Evolutionary conservation across 2,113 vertebrate species (phyloP), one percentile per base, ranked within the genome.

Genomic region (Cynoglossus semilaevis): DNA sequence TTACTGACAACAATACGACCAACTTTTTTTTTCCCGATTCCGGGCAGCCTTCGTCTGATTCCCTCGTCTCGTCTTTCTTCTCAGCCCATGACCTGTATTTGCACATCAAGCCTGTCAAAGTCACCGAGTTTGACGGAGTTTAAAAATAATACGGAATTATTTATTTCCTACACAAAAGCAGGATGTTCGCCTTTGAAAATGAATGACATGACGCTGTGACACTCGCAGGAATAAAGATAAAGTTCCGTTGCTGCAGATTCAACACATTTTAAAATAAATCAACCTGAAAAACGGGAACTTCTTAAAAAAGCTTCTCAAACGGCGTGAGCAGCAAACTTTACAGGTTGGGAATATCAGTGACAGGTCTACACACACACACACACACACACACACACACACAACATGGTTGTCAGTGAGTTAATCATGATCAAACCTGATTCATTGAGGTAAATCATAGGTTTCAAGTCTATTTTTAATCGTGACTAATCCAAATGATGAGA

Each of bases 131-230:
- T 76, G 63, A 76, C 57, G 46, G 51, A 10, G 22, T n/a, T 63
- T 83, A 81, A 83, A 85, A 85, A 77, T 83, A 85, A 44, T 60
- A 18, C 0, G 0, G 16, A 70, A 45, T 65, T 72, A 60, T 74
- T 76, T 70, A 64, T 45, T 57, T 76, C 22, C 16, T 36, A 54
- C 51, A 58, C 43, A 56, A 46, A 58, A 36, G 50, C 51, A 63
- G 67, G 46, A 74, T 66, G 58, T 11, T 69, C 50, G 65, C 51
- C 64, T 67, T 49, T 60, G 43, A 56, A 18, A 43, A 15, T 63
- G 66, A 77, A 42, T 53, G 53, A 63, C 69, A 70, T 64, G 52
- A 59, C 61, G 51, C 71, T 62, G 56, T 65, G 57, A 74, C 62
- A 63, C 54, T 70, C 9, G 43, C 47, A 67, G 41, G 35, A 76